Base-by-base conservation (phyloP, 2,888 invertebrate genomes). In the Drosophila algonquin region DNA sequence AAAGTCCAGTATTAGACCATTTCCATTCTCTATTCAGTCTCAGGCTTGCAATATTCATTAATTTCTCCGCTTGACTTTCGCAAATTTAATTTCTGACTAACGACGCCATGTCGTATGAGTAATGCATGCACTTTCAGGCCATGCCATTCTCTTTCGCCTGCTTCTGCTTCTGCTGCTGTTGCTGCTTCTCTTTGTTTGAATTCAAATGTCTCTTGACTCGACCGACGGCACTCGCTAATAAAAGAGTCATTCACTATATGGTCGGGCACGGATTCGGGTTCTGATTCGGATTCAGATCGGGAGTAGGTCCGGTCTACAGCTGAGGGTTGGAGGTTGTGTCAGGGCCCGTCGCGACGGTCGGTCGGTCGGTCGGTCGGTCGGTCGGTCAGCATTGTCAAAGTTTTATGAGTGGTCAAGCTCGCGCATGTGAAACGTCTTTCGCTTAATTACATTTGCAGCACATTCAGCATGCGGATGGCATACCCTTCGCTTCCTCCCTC, bases 381-480 rank as follows among this genome's bases (percentile, higher is more conserved):
- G 60, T 35, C 24, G 62, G 59, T 62, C 50, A 50, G 63, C 73
- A 61, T 63, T 80, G 76, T 75, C 73, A 82, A 79, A 77, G 74
- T 81, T 80, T 77, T 70, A 74, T 80, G 71, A 68, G 75, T 70
- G 63, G 59, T 50, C 76, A 71, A 69, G 55, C 57, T 72, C 55
- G 74, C 65, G 77, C 73, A 77, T 69, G 79, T 76, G 47, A 73
- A 68, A 58, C 80, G 58, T 77, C 70, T 77, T 78, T 70, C 64
- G 65, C 69, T 85, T 82, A 85, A 84, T 82, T 85, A 85, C 77
- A 79, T 80, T 74, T 75, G 71, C 68, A 30, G 52, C 45, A 35
- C 51, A 59, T 51, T 71, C 67, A 18, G 44, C 32, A 44, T 12
- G 32, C 27, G 27, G 27, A 27, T 8, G 7, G 27, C 9, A 46